phyloP scores from a whole-genome alignment of 2,888 invertebrate species.

The Eupelmus urozonus region DNA sequence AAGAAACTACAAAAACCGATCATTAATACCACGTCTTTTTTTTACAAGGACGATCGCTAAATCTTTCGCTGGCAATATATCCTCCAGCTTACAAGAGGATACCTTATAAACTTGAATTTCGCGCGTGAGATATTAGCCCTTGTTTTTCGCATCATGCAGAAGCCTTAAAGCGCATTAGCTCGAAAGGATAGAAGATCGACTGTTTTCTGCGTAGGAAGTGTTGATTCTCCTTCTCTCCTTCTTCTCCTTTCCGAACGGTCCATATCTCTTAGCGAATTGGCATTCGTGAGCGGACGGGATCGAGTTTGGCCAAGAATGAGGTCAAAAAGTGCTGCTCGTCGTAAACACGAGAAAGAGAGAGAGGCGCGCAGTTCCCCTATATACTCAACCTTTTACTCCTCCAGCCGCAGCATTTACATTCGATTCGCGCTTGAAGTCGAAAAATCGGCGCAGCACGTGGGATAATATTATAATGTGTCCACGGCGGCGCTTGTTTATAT shows the following conservation, averaged over 20 bases:
- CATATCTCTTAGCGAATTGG: conserved; percentile 11
- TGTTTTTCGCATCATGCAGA: neutral
- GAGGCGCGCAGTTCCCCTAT: no score
- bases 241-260: neutral
- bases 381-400: no score
- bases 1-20: no score
- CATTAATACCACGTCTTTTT: neutral
- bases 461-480: neutral
- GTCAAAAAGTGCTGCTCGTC: neutral
- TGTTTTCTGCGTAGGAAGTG: neutral
- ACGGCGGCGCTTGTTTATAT: conserved; percentile 8
- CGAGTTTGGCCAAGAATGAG: neutral
- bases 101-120: neutral
- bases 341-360: neutral
- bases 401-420: no score
- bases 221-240: neutral
- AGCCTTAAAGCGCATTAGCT: neutral
- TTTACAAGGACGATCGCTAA: no score
- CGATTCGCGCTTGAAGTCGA: neutral
- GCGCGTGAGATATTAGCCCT: conserved; percentile 10
- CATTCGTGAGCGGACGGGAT: neutral
- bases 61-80: no score
- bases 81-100: neutral
- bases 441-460: neutral
- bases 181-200: neutral